Conservation (phyloP, 1,140 invertebrate species). For the Pomacea maculata region DNA sequence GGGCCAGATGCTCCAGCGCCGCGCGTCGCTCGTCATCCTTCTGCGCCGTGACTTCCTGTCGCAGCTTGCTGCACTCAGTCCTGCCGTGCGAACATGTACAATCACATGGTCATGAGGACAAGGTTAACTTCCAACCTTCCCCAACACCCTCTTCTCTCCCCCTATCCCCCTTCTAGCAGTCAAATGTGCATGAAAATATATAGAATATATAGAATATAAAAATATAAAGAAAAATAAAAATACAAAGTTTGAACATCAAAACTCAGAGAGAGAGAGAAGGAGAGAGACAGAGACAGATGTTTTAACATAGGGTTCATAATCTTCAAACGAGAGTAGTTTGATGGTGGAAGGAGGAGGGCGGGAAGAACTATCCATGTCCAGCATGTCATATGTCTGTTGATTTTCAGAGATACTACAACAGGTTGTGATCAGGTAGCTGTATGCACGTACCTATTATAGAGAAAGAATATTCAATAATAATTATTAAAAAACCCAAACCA, state of each 20-base stretch:
- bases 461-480: background rate
- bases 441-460: background rate
- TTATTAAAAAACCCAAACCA: background rate
- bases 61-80: slow-evolving; percentile 50
- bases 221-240: background rate
- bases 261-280: background rate
- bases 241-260: background rate
- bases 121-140: too few species aligned
- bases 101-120: background rate
- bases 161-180: too few species aligned
- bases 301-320: too few species aligned
- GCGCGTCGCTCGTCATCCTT: slow-evolving; percentile 59
- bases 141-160: too few species aligned
- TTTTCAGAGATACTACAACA: too few species aligned
- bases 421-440: too few species aligned
- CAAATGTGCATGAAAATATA: background rate
- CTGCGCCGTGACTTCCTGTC: slow-evolving; percentile 51
- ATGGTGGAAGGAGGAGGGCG: too few species aligned
- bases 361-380: too few species aligned
- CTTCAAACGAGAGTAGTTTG: too few species aligned
- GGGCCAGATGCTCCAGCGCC: slow-evolving; percentile 53
- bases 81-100: slow-evolving; percentile 29
- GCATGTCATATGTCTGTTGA: too few species aligned
- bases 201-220: background rate
- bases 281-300: background rate